phyloP scores from a whole-genome alignment of 2,888 invertebrate species.

The Fragum whitleyi region DNA sequence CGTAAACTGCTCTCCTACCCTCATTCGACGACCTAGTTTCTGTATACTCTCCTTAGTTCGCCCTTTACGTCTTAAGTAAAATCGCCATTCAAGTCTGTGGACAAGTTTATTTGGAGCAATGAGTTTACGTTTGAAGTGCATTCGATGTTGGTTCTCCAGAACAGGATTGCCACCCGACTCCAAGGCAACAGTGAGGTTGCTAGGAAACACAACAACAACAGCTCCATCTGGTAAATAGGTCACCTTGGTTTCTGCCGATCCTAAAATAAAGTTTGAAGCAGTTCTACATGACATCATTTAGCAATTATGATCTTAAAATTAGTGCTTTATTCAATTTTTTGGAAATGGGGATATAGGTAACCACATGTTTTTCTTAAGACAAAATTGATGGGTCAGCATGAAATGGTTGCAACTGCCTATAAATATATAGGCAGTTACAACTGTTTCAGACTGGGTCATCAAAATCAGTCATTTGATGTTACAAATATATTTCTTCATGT shows the following conservation, averaged over 20 bases:
- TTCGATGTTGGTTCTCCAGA: conserved; percentile 87
- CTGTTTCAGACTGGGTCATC: no score
- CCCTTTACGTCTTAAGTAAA: conserved; percentile 91
- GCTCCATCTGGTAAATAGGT: conserved; percentile 84
- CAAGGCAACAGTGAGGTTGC: conserved; percentile 89
- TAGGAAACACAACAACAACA: conserved; percentile 83
- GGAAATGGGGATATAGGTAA: no score
- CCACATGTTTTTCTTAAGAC: no score
- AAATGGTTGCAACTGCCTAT: no score
- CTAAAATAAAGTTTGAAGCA: conserved; percentile 65
- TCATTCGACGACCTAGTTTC: conserved; percentile 80
- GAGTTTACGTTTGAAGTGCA: conserved; percentile 83
- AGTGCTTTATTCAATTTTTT: no score
- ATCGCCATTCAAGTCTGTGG: conserved; percentile 98
- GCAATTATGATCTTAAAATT: no score
- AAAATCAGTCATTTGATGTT: no score
- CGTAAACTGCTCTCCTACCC: conserved; percentile 82
- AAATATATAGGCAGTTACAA: no score
- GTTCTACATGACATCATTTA: no score
- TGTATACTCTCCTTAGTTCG: conserved; percentile 73
- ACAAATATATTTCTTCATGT: no score
- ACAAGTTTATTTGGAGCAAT: conserved; percentile 82
- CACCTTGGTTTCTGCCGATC: conserved; percentile 80
- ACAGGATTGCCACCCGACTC: conserved; percentile 96
- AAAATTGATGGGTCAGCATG: no score